Conservation (phyloP, 2,113 vertebrate species). For the Dromas ardeola region DNA sequence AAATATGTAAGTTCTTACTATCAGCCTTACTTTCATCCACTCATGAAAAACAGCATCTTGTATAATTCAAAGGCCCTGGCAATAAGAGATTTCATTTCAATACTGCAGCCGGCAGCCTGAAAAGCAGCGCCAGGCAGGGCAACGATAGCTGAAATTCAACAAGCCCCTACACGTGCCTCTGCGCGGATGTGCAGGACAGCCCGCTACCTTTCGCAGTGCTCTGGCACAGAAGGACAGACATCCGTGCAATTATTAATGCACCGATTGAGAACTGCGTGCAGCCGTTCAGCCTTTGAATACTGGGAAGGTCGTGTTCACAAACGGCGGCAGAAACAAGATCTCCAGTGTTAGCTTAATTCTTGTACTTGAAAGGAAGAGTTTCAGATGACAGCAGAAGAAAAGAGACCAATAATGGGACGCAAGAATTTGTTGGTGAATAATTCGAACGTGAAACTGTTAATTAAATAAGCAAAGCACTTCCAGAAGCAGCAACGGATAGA, state of each 20-base stretch:
- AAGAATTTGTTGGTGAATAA: background rate
- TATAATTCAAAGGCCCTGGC: background rate
- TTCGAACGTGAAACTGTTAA: background rate
- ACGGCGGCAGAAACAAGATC: background rate
- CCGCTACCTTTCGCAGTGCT: rapidly evolving
- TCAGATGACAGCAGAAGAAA: background rate
- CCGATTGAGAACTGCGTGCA: background rate
- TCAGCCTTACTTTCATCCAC: background rate
- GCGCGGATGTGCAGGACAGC: background rate
- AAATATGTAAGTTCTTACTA: background rate
- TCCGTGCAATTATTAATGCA: too few relatives aligned
- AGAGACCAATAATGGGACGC: background rate
- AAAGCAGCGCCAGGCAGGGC: background rate
- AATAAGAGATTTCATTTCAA: background rate
- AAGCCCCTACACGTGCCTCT: background rate
- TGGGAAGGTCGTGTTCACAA: background rate
- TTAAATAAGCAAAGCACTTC: background rate
- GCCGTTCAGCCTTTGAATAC: background rate
- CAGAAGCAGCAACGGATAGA: background rate
- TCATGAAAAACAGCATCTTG: background rate
- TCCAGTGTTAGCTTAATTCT: background rate
- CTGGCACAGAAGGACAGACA: background rate
- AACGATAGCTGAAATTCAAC: background rate
- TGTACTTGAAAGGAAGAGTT: background rate
- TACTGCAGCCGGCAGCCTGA: background rate